These are phyloP conservation scores for Ernsta delagoae DNA, from an alignment of 2,888 invertebrate species.

Conservation along the genomic window DNA sequence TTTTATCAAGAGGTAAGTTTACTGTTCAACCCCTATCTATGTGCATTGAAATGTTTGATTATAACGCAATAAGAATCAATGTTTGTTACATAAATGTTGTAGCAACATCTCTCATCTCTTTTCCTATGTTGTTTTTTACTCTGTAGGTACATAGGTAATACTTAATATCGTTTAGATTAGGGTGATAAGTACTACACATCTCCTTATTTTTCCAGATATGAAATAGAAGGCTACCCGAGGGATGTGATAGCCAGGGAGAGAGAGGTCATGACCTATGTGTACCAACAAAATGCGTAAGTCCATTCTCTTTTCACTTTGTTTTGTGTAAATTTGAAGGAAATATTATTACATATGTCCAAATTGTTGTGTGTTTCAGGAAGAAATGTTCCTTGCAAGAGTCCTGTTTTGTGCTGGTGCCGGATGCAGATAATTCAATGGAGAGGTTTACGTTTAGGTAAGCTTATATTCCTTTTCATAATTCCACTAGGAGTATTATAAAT, in stretches of 20 bases:
- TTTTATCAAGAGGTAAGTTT: slow-evolving; percentile 87
- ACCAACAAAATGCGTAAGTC: slow-evolving; percentile 76
- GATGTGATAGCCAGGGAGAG: slow-evolving; percentile 90
- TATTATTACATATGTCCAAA: too few species aligned
- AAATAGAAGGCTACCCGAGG: slow-evolving; percentile 87
- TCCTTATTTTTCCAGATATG: slow-evolving; percentile 61
- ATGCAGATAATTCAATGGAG: slow-evolving; percentile 88
- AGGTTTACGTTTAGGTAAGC: slow-evolving; percentile 95
- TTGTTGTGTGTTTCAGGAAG: slow-evolving; percentile 59
- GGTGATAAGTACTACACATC: not conserved
- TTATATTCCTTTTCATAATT: not conserved
- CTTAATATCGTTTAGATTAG: too few species aligned
- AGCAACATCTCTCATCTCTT: too few species aligned
- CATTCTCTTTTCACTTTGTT: not conserved
- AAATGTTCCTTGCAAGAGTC: slow-evolving; percentile 72
- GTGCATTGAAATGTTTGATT: too few species aligned
- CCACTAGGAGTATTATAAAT: too few species aligned
- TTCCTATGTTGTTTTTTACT: too few species aligned
- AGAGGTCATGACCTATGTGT: slow-evolving; percentile 80
- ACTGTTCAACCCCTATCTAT: too few species aligned
- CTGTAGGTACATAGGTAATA: too few species aligned
- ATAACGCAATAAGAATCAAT: too few species aligned
- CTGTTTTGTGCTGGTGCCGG: slow-evolving; percentile 77
- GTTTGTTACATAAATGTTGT: too few species aligned
- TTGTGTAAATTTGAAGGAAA: not conserved